These are phyloP conservation scores for Lichenostomus cassidix DNA, from an alignment of 2,113 vertebrate species.

Conservation along the genomic window DNA sequence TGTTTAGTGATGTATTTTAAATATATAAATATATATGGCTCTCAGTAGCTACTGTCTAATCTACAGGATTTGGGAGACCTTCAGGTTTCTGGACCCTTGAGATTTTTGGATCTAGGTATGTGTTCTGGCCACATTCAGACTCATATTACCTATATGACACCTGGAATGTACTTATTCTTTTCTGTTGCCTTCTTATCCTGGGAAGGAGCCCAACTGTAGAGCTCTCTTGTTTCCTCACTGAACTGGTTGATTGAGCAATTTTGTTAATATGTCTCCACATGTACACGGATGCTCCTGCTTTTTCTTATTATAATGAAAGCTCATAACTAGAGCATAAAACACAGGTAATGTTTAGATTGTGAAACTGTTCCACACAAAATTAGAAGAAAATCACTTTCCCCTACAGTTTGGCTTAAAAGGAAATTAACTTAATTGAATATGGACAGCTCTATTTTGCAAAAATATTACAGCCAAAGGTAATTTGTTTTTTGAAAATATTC, in stretches of 20 bases:
- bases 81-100: background rate
- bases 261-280: background rate
- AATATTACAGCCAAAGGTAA: conserved; percentile 41
- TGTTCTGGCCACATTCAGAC: background rate
- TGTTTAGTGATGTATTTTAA: background rate
- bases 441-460: conserved; percentile 52
- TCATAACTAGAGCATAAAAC: background rate
- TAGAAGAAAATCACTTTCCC: conserved; percentile 3
- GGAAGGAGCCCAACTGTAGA: background rate
- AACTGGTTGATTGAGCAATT: background rate
- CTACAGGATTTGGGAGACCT: background rate
- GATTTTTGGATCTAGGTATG: background rate
- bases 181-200: background rate
- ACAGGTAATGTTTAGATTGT: background rate
- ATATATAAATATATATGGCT: fast-evolving
- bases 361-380: conserved; percentile 24
- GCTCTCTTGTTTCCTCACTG: background rate
- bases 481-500: conserved; percentile 61
- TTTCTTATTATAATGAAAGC: background rate
- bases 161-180: background rate
- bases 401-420: background rate
- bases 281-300: background rate
- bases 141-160: background rate
- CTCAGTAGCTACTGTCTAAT: background rate
- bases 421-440: conserved; percentile 58